Percentiles rank a stretch among this genome's conserved stretches.
These are phyloP conservation scores for Clarias platycephalus DNA, from an alignment of 2,797 vertebrate genomes.

Conservation along the genomic window DNA sequence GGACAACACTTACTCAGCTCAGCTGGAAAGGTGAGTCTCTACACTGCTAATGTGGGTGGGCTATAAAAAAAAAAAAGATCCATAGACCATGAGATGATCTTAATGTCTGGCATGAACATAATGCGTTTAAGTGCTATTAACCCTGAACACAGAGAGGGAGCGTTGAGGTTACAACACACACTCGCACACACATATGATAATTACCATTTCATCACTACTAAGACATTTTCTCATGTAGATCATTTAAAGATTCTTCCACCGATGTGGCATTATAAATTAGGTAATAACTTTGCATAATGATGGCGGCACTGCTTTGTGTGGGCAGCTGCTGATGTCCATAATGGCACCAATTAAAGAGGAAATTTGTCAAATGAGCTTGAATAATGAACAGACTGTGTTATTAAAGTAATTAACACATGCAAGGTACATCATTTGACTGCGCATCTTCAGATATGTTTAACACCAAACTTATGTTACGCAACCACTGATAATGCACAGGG, in stretches of 20 bases:
- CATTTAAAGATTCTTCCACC: conserved; percentile 62
- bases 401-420: conserved; percentile 60
- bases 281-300: conserved; percentile 67
- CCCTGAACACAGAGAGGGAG: conserved; percentile 57
- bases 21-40: conserved; percentile 43
- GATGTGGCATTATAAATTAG: conserved; percentile 61
- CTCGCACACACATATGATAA: conserved; percentile 44
- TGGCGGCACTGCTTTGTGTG: conserved; percentile 59
- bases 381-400: conserved; percentile 71
- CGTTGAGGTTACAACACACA: conserved; percentile 39
- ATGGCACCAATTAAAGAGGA: conserved; percentile 68
- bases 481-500: conserved; percentile 15
- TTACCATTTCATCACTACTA: conserved; percentile 64
- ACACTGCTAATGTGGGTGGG: conserved; percentile 61
- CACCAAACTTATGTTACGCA: conserved; percentile 1
- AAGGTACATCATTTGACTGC: conserved; percentile 21
- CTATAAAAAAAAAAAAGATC: conserved; percentile 30
- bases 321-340: conserved; percentile 64
- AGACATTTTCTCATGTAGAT: conserved; percentile 63
- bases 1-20: conserved; percentile 38
- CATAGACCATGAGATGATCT: conserved; percentile 29
- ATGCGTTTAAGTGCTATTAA: conserved; percentile 64
- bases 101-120: conserved; percentile 60
- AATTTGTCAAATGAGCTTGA: conserved; percentile 68
- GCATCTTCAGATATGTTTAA: conserved; percentile 13